Evolutionary conservation across 2,888 invertebrate genomes (phyloP).

Genomic region (Hydraecia micacea): DNA sequence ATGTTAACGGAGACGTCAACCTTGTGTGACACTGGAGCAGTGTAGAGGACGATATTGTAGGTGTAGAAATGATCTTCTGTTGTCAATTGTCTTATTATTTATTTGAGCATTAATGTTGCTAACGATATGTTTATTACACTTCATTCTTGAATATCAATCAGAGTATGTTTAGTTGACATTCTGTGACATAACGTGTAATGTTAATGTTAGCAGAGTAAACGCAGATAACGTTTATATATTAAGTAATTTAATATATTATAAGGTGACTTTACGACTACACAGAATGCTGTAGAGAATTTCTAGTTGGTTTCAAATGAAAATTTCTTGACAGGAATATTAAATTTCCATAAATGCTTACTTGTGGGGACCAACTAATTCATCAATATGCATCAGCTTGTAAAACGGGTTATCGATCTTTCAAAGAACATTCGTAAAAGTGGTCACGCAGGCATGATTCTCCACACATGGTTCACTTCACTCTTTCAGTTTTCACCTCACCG

Average conservation of each 20-base stretch:
- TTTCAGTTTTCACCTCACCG: slow-evolving; percentile 66
- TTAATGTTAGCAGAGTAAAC: slow-evolving; percentile 50
- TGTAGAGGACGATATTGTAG: slow-evolving; percentile 8
- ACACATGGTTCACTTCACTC: slow-evolving; percentile 56
- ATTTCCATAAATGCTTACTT: slow-evolving; percentile 49
- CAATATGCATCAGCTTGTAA: slow-evolving; percentile 66
- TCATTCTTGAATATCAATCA: slow-evolving; percentile 30
- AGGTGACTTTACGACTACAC: slow-evolving; percentile 15
- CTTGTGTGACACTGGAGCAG: slow-evolving; percentile 6
- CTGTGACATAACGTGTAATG: slow-evolving; percentile 43
- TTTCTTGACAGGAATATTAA: slow-evolving; percentile 34
- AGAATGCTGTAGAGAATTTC: slow-evolving; percentile 22
- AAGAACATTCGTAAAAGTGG: slow-evolving; percentile 72
- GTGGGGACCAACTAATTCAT: slow-evolving; percentile 55
- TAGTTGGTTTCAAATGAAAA: slow-evolving; percentile 26
- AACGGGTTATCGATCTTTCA: slow-evolving; percentile 72
- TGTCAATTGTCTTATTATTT: slow-evolving; percentile 19
- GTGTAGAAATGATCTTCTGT: slow-evolving; percentile 1
- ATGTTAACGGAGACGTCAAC: slow-evolving; percentile 23
- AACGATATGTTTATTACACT: slow-evolving; percentile 33
- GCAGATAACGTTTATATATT: slow-evolving; percentile 25
- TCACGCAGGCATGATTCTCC: slow-evolving; percentile 65
- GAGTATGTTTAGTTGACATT: slow-evolving; percentile 35
- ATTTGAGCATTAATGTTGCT: slow-evolving; percentile 24
- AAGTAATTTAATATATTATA: slow-evolving; percentile 48